Percentiles rank a stretch among this genome's conserved stretches.
Conservation (phyloP, 1,140 invertebrate species). For the Bombus soroeensis region DNA sequence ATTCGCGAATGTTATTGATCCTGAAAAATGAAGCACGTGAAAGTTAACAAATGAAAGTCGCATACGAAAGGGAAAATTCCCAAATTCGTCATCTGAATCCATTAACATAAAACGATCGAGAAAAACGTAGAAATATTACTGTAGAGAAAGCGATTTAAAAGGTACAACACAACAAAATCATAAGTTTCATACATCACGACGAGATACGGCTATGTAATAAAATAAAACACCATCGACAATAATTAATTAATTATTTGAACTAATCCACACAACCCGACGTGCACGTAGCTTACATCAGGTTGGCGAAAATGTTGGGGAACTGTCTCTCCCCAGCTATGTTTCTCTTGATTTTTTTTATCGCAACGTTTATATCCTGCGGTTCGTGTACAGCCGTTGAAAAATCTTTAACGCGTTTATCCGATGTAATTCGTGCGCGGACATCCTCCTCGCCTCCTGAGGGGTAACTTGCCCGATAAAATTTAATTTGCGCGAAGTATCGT, state of each 20-base stretch:
- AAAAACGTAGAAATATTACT: too few species aligned
- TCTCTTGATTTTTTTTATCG: neutral
- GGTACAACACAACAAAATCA: too few species aligned
- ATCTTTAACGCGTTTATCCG: slow-evolving; percentile 33
- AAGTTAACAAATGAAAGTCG: too few species aligned
- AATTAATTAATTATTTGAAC: neutral
- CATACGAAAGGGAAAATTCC: too few species aligned
- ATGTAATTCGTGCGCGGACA: slow-evolving; percentile 43
- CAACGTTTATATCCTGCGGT: neutral
- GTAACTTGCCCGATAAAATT: slow-evolving; percentile 64
- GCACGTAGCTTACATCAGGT: neutral
- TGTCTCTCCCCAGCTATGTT: neutral
- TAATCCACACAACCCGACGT: neutral
- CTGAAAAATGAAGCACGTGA: too few species aligned
- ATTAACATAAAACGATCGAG: too few species aligned
- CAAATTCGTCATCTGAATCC: too few species aligned
- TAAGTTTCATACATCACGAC: neutral
- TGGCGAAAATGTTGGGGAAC: neutral
- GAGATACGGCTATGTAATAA: neutral
- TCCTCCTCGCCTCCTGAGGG: neutral
- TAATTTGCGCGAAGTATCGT: slow-evolving; percentile 57
- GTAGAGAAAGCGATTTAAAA: too few species aligned
- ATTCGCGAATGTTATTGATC: too few species aligned
- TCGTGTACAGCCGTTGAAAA: slow-evolving; percentile 25
- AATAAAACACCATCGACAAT: neutral